phyloP scores from a whole-genome alignment of 1,140 invertebrate species.

The Calliphora vicina region DNA sequence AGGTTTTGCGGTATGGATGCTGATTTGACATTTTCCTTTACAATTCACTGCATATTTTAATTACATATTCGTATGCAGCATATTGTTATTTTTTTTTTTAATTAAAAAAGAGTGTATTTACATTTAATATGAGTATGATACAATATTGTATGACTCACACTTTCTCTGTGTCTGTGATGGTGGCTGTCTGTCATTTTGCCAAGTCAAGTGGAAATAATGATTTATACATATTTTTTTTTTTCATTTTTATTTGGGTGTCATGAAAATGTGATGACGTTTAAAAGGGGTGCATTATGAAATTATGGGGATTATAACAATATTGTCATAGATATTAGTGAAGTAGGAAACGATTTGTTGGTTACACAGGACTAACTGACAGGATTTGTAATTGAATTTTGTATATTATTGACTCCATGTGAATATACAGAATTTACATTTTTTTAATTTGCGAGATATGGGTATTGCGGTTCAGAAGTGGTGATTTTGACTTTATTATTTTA shows the following conservation, averaged over 20 bases:
- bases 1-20: background rate
- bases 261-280: background rate
- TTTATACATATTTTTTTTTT: too few species aligned
- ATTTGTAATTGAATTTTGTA: too few species aligned
- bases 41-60: constrained; percentile 26
- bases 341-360: too few species aligned
- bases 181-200: background rate
- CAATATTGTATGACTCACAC: background rate
- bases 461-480: too few species aligned
- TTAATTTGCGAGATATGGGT: too few species aligned
- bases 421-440: too few species aligned
- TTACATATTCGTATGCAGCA: background rate
- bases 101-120: background rate
- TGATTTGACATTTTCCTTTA: constrained; percentile 17
- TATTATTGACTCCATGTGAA: too few species aligned
- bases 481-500: too few species aligned
- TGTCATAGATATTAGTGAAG: background rate
- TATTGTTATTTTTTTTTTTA: background rate
- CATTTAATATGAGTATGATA: background rate
- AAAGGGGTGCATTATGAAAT: background rate
- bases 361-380: too few species aligned
- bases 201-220: background rate
- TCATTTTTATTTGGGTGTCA: background rate
- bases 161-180: background rate
- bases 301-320: background rate